These are phyloP conservation scores for Aspidiotus destructor DNA, from an alignment of 2,888 invertebrate species.

Conservation along the genomic window DNA sequence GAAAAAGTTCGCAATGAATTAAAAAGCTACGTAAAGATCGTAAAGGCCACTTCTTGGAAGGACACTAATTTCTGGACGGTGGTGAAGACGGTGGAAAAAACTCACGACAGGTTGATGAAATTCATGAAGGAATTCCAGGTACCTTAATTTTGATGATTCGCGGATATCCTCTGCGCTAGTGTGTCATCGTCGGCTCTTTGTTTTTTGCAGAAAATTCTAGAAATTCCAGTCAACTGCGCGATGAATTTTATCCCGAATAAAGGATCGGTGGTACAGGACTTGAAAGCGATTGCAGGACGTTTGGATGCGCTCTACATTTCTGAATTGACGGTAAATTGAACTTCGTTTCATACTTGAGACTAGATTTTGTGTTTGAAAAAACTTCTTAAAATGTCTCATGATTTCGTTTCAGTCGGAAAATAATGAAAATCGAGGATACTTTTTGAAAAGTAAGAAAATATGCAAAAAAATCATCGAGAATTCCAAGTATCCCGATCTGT, in stretches of 20 bases:
- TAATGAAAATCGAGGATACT: slow-evolving; percentile 39
- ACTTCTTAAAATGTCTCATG: background rate
- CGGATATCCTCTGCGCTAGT: background rate
- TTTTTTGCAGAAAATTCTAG: slow-evolving; percentile 46
- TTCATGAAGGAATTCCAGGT: slow-evolving; percentile 76
- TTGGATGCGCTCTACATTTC: background rate
- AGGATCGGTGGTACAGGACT: background rate
- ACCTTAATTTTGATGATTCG: slow-evolving; percentile 36
- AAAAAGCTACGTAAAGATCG: slow-evolving; percentile 87
- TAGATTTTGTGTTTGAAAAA: background rate
- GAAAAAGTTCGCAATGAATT: slow-evolving; percentile 83
- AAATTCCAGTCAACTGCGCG: slow-evolving; percentile 49
- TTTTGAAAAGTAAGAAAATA: slow-evolving; percentile 54
- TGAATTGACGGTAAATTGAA: background rate
- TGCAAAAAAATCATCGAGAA: slow-evolving; percentile 54
- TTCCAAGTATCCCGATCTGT: slow-evolving; percentile 51
- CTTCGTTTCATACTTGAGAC: too few species aligned
- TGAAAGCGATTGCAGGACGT: background rate
- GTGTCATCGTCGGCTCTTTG: background rate
- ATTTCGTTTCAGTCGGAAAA: slow-evolving; percentile 6
- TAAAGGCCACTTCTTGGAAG: slow-evolving; percentile 83
- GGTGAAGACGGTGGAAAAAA: slow-evolving; percentile 76
- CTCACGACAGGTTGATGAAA: slow-evolving; percentile 78
- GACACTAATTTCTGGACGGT: slow-evolving; percentile 92
- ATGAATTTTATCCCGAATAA: slow-evolving; percentile 39